Evolutionary conservation across 2,113 vertebrate genomes (phyloP).

Genomic region (Prunella himalayana): DNA sequence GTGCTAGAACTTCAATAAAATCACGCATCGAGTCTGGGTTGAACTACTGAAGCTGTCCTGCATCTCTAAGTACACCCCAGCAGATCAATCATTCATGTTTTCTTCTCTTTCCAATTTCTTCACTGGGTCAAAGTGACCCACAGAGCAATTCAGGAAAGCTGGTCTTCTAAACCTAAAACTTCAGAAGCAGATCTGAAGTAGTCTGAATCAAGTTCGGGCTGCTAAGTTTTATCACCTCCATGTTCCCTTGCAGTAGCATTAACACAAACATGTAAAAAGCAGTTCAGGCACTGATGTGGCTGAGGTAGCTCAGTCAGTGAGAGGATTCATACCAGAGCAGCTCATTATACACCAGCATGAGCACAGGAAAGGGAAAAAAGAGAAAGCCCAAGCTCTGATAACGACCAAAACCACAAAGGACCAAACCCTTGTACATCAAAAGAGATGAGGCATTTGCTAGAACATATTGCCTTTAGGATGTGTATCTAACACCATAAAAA

Average conservation of each 20-base stretch:
- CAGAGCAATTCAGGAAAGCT: neutral
- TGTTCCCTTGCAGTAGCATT: neutral
- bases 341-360: neutral
- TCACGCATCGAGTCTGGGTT: neutral
- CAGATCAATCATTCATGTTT: neutral
- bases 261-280: neutral
- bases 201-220: neutral
- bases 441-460: neutral
- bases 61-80: neutral
- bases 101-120: neutral
- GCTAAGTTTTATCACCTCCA: neutral
- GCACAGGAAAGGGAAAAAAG: neutral
- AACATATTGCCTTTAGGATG: neutral
- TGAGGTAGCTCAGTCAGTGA: neutral
- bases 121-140: neutral
- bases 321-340: neutral
- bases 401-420: neutral
- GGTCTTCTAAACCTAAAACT: neutral
- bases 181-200: neutral
- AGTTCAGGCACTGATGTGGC: neutral
- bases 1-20: neutral
- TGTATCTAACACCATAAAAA: neutral
- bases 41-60: neutral
- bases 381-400: neutral
- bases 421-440: neutral